Evolutionary conservation across 2,888 invertebrate species (phyloP), one percentile per base, ranked within the genome.

Genomic region (Yponomeuta malinellus): DNA sequence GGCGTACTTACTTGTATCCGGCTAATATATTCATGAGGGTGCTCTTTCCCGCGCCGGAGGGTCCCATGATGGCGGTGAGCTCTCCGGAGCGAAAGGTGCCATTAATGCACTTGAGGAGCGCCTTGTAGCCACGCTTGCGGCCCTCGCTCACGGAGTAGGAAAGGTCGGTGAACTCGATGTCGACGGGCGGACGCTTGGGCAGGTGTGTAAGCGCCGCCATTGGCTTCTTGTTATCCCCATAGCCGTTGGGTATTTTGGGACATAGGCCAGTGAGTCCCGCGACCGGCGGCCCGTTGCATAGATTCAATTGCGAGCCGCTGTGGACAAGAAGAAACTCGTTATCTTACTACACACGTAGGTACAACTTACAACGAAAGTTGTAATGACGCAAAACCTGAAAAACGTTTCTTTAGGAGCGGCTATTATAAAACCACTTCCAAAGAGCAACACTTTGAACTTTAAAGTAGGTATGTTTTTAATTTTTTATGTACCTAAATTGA

Each of bases 61-160:
- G 98, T 52, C 98, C 98, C 98, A 98, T 98, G 73, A 98, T 98
- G 48, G 98, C 98, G 0, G 98, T 97, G 77, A 98, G 92, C 82
- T 98, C 97, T n/a, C 98, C 97, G 73, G 96, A 97, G 76, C 94
- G 93, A 84, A 98, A 97, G 81, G 96, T 96, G 10, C 98, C 98
- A 79, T 96, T 97, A 72, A 98, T 95, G 77, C 96, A 95, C 89
- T 97, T 98, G 76, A 98, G 90, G 78, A 98, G 95, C 15, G 96
- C 96, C 87, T 98, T 98, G 85, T 95, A 96, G 9, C 97, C 97
- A 75, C 95, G 93, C 83, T 95, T 94, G 74, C 96, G 93, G 29
- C 97, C 96, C 79, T 97, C 97, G 69, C 97, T 96, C 71, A 98
- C 97, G 23, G 97, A 96, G 90, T 98, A 98, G 69, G 96, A 96